Evolutionary conservation across 1,140 invertebrate species (phyloP).

Genomic region (Brachionus manjavacas): DNA sequence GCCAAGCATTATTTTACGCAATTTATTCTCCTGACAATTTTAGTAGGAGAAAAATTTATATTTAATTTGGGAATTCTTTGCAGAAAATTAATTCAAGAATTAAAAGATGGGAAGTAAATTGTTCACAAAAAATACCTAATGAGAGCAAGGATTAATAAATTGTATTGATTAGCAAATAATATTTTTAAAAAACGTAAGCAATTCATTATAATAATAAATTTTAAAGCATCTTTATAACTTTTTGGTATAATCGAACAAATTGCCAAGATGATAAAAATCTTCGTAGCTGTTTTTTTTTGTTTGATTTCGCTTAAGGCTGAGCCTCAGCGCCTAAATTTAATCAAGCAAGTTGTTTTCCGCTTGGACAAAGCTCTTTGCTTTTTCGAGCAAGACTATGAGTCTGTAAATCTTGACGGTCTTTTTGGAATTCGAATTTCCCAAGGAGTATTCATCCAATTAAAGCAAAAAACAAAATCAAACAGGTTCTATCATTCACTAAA

Average conservation of each 20-base stretch:
- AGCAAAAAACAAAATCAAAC: not conserved
- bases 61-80: not conserved
- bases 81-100: not conserved
- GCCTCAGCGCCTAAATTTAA: not conserved
- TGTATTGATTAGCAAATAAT: not conserved
- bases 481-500: not conserved
- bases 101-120: not conserved
- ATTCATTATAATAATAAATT: not conserved
- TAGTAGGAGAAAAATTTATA: not conserved
- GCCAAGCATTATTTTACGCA: not conserved
- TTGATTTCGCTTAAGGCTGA: not conserved
- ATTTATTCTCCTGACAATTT: not conserved
- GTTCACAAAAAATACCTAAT: not conserved
- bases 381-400: conserved; percentile 2
- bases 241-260: not conserved
- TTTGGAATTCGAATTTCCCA: conserved; percentile 26
- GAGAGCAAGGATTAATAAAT: not conserved
- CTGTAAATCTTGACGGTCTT: conserved; percentile 18
- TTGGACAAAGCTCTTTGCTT: not conserved
- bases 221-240: not conserved
- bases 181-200: not conserved
- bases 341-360: not conserved
- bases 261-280: not conserved
- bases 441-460: not conserved
- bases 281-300: not conserved